Conservation (phyloP, 2,797 vertebrate genomes). For the Odontamblyopus lacepedii region DNA sequence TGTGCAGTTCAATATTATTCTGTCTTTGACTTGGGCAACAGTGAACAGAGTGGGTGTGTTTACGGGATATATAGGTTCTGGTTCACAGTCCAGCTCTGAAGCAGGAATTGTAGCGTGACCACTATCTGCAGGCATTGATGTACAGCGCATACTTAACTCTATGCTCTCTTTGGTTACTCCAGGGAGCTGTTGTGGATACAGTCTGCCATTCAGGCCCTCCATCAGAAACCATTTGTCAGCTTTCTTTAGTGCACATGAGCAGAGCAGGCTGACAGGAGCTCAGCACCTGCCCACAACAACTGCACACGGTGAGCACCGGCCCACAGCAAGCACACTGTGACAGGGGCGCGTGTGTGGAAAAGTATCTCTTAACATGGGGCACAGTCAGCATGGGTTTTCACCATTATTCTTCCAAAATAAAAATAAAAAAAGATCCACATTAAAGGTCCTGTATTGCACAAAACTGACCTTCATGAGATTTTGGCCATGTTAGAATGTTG, state of each 20-base stretch:
- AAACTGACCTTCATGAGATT: too few relatives aligned
- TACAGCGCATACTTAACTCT: constrained; percentile 45
- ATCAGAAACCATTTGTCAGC: constrained; percentile 67
- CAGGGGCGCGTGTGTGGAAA: constrained; percentile 14
- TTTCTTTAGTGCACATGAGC: constrained; percentile 57
- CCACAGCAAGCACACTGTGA: constrained; percentile 40
- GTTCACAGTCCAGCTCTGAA: constrained; percentile 22
- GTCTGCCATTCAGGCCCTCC: constrained; percentile 51
- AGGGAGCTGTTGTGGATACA: constrained; percentile 26
- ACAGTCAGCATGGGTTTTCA: too few relatives aligned
- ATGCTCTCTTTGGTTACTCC: constrained; percentile 43
- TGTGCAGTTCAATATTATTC: constrained; percentile 21
- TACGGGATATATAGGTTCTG: constrained; percentile 12
- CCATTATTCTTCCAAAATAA: too few relatives aligned
- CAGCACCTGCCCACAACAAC: constrained; percentile 37
- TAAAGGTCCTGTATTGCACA: too few relatives aligned
- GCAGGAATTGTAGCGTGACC: constrained; percentile 19
- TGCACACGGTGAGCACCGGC: constrained; percentile 39
- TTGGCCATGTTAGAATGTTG: too few relatives aligned
- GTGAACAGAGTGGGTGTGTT: constrained; percentile 18
- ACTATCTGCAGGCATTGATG: constrained; percentile 28
- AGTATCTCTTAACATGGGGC: too few relatives aligned
- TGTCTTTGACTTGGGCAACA: constrained; percentile 3
- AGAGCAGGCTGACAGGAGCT: constrained; percentile 51
- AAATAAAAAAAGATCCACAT: too few relatives aligned